Percentiles rank a stretch among this genome's conserved stretches.
Evolutionary conservation across 2,888 invertebrate genomes (phyloP).

Genomic region (Myathropa florea): DNA sequence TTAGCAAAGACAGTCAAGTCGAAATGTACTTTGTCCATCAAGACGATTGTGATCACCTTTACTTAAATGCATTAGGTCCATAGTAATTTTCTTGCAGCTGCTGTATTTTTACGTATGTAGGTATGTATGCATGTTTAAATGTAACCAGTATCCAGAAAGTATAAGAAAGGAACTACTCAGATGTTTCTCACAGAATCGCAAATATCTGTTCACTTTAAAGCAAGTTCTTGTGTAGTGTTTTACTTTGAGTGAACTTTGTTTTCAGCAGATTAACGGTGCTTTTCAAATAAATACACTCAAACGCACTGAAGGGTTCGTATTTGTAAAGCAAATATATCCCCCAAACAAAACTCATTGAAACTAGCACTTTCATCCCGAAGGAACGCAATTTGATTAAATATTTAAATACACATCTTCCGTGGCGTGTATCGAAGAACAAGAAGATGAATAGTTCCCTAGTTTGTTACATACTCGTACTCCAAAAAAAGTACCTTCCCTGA

Average conservation of each 20-base stretch:
- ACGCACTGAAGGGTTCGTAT: background rate
- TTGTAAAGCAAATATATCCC: background rate
- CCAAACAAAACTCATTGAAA: background rate
- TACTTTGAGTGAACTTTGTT: background rate
- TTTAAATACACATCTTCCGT: background rate
- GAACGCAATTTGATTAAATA: background rate
- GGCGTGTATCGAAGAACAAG: background rate
- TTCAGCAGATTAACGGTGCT: background rate
- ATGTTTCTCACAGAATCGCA: background rate
- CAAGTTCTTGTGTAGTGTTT: background rate
- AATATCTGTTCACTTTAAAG: background rate
- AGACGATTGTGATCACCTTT: too few species aligned
- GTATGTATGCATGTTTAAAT: background rate
- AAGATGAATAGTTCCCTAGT: conserved; percentile 14
- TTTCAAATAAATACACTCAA: background rate
- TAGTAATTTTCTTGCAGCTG: too few species aligned
- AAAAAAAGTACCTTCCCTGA: background rate
- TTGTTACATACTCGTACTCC: background rate
- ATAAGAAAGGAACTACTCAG: background rate
- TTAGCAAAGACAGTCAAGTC: too few species aligned
- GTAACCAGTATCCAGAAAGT: background rate
- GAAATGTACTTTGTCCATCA: too few species aligned
- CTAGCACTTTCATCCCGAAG: background rate
- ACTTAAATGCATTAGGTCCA: too few species aligned
- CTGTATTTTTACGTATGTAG: too few species aligned